A percentile compares a stretch with the other conserved stretches of the same genome.
phyloP scores from a whole-genome alignment of 2,888 invertebrate genomes.

The Leucozona laternaria region DNA sequence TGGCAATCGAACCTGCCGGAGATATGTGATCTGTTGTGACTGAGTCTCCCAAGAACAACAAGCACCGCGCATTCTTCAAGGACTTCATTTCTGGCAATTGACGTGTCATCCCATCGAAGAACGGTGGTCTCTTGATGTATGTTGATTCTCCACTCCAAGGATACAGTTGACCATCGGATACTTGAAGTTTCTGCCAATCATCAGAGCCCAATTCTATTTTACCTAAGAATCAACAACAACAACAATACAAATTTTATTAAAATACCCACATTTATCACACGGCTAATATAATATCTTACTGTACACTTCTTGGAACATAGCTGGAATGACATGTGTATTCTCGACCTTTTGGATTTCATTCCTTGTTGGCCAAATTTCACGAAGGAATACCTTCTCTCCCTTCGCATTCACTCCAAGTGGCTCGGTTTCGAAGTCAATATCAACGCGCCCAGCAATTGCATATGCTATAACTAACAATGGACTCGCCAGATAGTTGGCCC shows the following conservation, averaged over 20 bases:
- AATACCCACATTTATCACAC: not conserved
- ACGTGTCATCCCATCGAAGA: constrained; percentile 92
- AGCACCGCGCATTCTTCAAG: constrained; percentile 90
- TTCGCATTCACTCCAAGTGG: constrained; percentile 88
- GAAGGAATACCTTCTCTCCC: constrained; percentile 91
- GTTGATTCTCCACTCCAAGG: constrained; percentile 96
- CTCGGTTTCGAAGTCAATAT: constrained; percentile 96
- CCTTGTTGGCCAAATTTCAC: constrained; percentile 98
- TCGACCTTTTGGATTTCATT: constrained; percentile 95
- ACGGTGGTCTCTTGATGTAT: constrained; percentile 98
- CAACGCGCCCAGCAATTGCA: constrained; percentile 96
- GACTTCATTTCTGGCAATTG: constrained; percentile 85
- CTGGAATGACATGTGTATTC: constrained; percentile 94
- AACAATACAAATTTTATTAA: constrained; percentile 5
- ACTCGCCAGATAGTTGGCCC: constrained; percentile 99
- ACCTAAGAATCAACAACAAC: constrained; percentile 81
- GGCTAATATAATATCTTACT: constrained; percentile 77
- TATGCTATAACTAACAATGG: constrained; percentile 98
- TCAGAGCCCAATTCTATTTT: constrained; percentile 94
- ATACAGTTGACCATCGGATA: constrained; percentile 93
- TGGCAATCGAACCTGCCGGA: constrained; percentile 98
- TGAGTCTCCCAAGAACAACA: constrained; percentile 96
- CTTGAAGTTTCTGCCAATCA: constrained; percentile 92
- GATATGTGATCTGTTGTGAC: constrained; percentile 99
- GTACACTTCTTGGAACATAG: constrained; percentile 95